Evolutionary conservation across 2,113 vertebrate species (phyloP).

Genomic region (sheep (Ovis aries)): DNA sequence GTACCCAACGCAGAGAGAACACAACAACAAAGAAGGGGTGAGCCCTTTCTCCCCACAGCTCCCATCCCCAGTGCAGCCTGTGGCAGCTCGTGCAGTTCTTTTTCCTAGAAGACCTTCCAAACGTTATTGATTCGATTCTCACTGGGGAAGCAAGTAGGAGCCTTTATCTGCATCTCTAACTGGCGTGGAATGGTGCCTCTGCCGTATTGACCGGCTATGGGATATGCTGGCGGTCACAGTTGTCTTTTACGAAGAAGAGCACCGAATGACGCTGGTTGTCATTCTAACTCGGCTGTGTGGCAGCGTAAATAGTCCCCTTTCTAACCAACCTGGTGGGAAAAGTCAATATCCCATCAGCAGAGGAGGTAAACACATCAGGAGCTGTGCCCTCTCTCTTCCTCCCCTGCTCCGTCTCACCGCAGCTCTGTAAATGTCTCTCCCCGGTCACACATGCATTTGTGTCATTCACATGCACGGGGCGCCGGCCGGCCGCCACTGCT

Average conservation of each 20-base stretch:
- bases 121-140: constrained; percentile 76
- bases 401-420: constrained; percentile 79
- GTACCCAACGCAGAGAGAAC: background rate
- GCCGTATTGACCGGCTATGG: constrained; percentile 79
- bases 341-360: constrained; percentile 91
- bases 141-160: constrained; percentile 75
- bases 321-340: constrained; percentile 89
- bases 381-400: constrained; percentile 84
- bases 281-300: constrained; percentile 85
- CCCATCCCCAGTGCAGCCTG: constrained; percentile 25
- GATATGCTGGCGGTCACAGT: constrained; percentile 76
- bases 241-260: constrained; percentile 81
- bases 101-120: constrained; percentile 67
- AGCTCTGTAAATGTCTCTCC: constrained; percentile 82
- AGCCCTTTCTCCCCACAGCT: background rate
- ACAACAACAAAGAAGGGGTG: background rate
- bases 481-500: constrained; percentile 61
- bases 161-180: constrained; percentile 79
- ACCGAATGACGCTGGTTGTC: constrained; percentile 80
- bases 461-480: constrained; percentile 79
- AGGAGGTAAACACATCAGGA: constrained; percentile 88
- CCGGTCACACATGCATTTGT: constrained; percentile 77
- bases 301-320: constrained; percentile 88
- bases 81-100: constrained; percentile 48
- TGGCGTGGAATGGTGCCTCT: constrained; percentile 69